Percentiles rank a stretch among this genome's conserved stretches.
These are phyloP conservation scores for Hylaeus anthracinus DNA, from an alignment of 1,140 invertebrate species.

Conservation along the genomic window DNA sequence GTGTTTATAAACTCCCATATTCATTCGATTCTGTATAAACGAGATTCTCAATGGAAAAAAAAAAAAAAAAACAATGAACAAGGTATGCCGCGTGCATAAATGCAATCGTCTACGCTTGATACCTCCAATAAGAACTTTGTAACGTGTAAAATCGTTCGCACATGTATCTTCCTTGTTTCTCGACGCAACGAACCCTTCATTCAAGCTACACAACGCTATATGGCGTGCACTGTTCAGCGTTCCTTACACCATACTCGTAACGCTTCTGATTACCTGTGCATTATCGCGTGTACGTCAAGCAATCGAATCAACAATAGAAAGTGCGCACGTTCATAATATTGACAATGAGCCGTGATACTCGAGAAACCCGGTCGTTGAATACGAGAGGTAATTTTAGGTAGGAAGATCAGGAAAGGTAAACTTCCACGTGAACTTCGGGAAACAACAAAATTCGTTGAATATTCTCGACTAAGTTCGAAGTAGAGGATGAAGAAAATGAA, in stretches of 20 bases:
- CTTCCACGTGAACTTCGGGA: too few species aligned
- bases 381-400: neutral
- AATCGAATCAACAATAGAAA: neutral
- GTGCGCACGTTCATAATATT: neutral
- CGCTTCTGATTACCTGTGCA: neutral
- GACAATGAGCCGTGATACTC: neutral
- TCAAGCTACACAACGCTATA: slow-evolving; percentile 12
- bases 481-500: too few species aligned
- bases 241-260: slow-evolving; percentile 43
- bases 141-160: slow-evolving; percentile 5
- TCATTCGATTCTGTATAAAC: too few species aligned
- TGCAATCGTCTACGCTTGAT: slow-evolving; percentile 61
- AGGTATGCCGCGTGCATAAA: slow-evolving; percentile 60
- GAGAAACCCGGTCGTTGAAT: too few species aligned
- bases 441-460: too few species aligned
- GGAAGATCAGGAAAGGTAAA: too few species aligned
- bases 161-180: neutral
- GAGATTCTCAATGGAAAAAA: neutral
- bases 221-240: slow-evolving; percentile 44
- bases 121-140: slow-evolving; percentile 46
- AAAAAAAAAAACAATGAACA: neutral
- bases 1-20: too few species aligned
- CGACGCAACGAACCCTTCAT: neutral
- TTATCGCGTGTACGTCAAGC: slow-evolving; percentile 1
- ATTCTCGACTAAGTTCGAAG: too few species aligned